Evolutionary conservation across 1,140 invertebrate genomes (phyloP).

Genomic region (Agraylea sexmaculata): DNA sequence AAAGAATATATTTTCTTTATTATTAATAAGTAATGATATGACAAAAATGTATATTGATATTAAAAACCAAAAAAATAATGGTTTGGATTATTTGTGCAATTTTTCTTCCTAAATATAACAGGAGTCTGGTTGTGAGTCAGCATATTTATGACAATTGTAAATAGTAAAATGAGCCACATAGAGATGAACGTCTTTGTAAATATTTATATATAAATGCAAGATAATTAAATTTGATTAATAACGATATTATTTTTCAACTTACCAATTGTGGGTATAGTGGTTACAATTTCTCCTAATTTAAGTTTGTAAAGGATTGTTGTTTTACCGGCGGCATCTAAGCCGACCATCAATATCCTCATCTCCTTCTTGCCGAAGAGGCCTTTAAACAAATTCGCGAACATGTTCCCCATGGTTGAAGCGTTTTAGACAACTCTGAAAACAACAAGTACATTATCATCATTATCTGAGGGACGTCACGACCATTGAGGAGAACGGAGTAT

Average conservation of each 20-base stretch:
- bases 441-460: constrained; percentile 9
- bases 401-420: constrained; percentile 65
- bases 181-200: too few relatives aligned
- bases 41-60: too few relatives aligned
- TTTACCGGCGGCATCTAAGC: constrained; percentile 98
- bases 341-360: constrained; percentile 97
- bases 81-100: too few relatives aligned
- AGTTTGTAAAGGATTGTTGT: constrained; percentile 99
- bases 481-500: too few relatives aligned
- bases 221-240: background rate
- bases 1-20: too few relatives aligned
- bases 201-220: background rate
- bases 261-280: constrained; percentile 99
- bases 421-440: constrained; percentile 29
- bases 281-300: constrained; percentile 99
- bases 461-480: too few relatives aligned
- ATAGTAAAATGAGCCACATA: constrained; percentile 2
- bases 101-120: too few relatives aligned
- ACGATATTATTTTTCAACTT: constrained; percentile 40
- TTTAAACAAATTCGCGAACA: constrained; percentile 81
- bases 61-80: too few relatives aligned
- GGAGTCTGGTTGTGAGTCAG: too few relatives aligned
- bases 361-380: constrained; percentile 97
- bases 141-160: constrained; percentile 4
- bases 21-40: too few relatives aligned